Evolutionary conservation across 2,113 vertebrate species (phyloP), one percentile per base, ranked within the genome.

Genomic region (Actinemys pallida): DNA sequence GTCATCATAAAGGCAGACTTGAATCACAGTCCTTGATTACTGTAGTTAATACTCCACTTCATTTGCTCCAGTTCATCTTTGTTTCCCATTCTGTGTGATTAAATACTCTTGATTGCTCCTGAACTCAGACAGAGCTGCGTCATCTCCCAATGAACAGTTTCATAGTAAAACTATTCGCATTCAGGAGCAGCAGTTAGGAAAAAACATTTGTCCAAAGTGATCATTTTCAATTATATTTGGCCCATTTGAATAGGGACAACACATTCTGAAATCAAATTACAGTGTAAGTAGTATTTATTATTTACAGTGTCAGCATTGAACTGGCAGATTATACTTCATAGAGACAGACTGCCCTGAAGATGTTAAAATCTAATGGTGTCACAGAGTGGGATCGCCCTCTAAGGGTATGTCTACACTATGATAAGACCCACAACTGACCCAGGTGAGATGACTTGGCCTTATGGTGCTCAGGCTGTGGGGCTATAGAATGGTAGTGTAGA

Each of bases 1-100:
- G 16, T 88, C 47, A 92, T 42, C 87, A 75, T 93, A 78, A 92
- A 92, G 81, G 39, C 35, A 92, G 89, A 85, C 50, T 91, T 31
- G 86, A 91, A 90, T 88, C 81, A 88, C 57, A 29, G 42, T n/a
- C 85, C 49, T 84, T 93, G 79, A 95, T 85, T 97, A 31, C 76
- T 87, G 11, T 80, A 86, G 35, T 72, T 93, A 93, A 82, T 88
- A 87, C 25, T 27, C 57, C 11, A 87, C 92, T 94, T 83, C 17
- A 54, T 93, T 97, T 95, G 14, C 6, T 95, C 35, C 45, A 81
- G 57, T 96, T 96, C 93, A 86, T 96, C 39, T 95, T 90, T 92
- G 83, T 83, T 88, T 93, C 87, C 35, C 7, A 31, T 69, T 94
- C 72, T 42, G 10, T 56, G 42, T 83, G 80, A 92, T 94, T 96